A percentile compares a stretch with the other conserved stretches of the same genome.
These are phyloP conservation scores for Helicoverpa assulta DNA, from an alignment of 2,888 invertebrate genomes.

Conservation along the genomic window DNA sequence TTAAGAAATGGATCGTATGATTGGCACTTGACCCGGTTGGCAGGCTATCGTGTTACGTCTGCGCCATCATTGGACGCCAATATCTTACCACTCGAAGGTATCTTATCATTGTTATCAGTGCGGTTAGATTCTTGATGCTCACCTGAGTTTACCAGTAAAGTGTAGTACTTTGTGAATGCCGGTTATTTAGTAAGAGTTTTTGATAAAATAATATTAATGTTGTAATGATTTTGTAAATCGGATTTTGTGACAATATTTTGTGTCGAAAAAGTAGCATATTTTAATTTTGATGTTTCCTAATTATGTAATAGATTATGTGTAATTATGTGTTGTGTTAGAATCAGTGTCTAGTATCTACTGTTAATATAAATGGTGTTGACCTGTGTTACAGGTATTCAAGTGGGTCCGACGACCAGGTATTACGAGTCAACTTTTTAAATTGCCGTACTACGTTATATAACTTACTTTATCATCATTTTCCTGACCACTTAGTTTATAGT, in stretches of 20 bases:
- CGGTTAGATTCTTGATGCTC: background rate
- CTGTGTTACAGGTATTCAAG: background rate
- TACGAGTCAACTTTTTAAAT: too few species aligned
- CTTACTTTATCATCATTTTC: too few species aligned
- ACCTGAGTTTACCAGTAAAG: conserved; percentile 24
- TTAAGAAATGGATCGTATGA: conserved; percentile 20
- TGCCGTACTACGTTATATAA: too few species aligned
- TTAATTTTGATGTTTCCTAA: too few species aligned
- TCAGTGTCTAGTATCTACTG: background rate
- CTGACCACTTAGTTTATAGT: too few species aligned
- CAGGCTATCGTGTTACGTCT: conserved; percentile 11
- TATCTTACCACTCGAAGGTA: conserved; percentile 11
- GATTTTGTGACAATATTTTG: background rate
- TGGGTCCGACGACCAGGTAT: background rate
- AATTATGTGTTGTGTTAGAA: too few species aligned
- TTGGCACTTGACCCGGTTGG: conserved; percentile 3
- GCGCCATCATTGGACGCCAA: conserved; percentile 14
- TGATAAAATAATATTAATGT: background rate
- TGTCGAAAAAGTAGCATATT: too few species aligned
- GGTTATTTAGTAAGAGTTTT: background rate
- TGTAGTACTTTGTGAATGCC: background rate
- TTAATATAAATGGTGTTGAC: background rate
- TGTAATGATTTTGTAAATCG: background rate
- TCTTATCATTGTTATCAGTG: conserved; percentile 41
- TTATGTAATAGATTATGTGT: too few species aligned